Base-by-base conservation (phyloP, 2,888 invertebrate species). In the Microctonus hyperodae region DNA sequence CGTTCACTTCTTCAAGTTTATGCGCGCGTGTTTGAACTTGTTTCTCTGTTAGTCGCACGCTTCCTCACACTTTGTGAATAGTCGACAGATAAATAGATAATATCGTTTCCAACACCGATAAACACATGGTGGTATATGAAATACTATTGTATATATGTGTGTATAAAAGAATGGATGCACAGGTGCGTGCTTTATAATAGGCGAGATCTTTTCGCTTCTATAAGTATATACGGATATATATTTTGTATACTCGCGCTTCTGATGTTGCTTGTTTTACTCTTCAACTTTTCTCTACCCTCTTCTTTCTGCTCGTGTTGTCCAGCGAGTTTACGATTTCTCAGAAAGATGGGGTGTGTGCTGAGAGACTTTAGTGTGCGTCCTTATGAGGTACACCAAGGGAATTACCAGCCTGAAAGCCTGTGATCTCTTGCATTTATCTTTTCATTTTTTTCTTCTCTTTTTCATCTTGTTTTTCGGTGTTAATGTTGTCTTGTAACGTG, bases 161-260 rank as follows among this genome's bases (percentile, higher is more conserved):
- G n/a, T 55, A 51, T 51, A n/a, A 22, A 11, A 66, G 67, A 65
- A 63, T 67, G 63, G 28, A 57, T 67, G 61, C 69, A 69, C 71
- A 71, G 71, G 71, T 71, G 71, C 71, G 71, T 69, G 69, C 59
- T 69, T 69, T 68, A 56, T 4, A 40, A n/a, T 13, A 13, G n/a
- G 13, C 40, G 3, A 40, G 13, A 6, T 28, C 16, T 16, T 3
- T n/a, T 40, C 16, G 2, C n/a, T n/a, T 11, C n/a, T 2, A n/a
- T 3, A n/a, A 40, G n/a, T 13, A 16, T n/a, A 28, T 7, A 28
- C 7, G 28, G 5, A 13, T 40, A 4, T 4, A n/a, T 13, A n/a
- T 40, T n/a, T 2, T n/a, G 13, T 40, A 40, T 16, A 40, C 40
- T n/a, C 13, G 2, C 40, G 16, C n/a, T 13, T 4, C n/a, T 10